Evolutionary conservation across 1,140 invertebrate species (phyloP).

Genomic region (Gonatopus flavifemur): DNA sequence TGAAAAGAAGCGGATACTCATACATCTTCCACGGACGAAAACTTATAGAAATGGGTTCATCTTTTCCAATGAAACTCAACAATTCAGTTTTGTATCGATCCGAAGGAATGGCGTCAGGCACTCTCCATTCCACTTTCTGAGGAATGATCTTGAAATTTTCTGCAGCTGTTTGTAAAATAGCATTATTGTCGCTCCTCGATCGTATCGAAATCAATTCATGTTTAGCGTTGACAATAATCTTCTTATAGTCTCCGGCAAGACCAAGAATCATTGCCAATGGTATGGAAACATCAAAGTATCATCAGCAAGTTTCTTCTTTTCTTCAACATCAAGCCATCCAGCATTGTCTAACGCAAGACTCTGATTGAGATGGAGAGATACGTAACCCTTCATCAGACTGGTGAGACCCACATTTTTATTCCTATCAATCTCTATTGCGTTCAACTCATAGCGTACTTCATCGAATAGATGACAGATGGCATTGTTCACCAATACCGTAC

Average conservation of each 20-base stretch:
- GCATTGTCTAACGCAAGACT: background rate
- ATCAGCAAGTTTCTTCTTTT: slow-evolving; percentile 3
- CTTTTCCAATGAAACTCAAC: slow-evolving; percentile 27
- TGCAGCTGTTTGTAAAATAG: slow-evolving; percentile 1
- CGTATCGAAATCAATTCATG: slow-evolving; percentile 53
- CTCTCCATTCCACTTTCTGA: slow-evolving; percentile 21
- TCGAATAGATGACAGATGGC: slow-evolving; percentile 48
- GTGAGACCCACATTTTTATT: slow-evolving; percentile 10
- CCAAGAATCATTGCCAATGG: slow-evolving; percentile 47
- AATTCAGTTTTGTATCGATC: slow-evolving; percentile 25
- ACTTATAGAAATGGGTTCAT: slow-evolving; percentile 28
- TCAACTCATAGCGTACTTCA: slow-evolving; percentile 54
- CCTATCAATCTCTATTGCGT: slow-evolving; percentile 36
- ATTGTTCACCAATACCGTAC: slow-evolving; percentile 42
- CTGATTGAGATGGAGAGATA: background rate
- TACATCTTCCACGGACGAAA: slow-evolving; percentile 44
- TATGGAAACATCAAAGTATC: slow-evolving; percentile 45
- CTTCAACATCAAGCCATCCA: background rate
- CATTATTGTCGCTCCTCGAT: slow-evolving; percentile 35
- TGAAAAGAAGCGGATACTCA: slow-evolving; percentile 41
- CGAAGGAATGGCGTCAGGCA: slow-evolving; percentile 26
- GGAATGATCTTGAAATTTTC: slow-evolving; percentile 20
- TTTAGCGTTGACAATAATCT: slow-evolving; percentile 52
- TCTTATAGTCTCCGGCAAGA: slow-evolving; percentile 55
- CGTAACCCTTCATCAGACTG: slow-evolving; percentile 5